Evolutionary conservation across 1,140 invertebrate species (phyloP).

Genomic region (Hesperophylax magnus): DNA sequence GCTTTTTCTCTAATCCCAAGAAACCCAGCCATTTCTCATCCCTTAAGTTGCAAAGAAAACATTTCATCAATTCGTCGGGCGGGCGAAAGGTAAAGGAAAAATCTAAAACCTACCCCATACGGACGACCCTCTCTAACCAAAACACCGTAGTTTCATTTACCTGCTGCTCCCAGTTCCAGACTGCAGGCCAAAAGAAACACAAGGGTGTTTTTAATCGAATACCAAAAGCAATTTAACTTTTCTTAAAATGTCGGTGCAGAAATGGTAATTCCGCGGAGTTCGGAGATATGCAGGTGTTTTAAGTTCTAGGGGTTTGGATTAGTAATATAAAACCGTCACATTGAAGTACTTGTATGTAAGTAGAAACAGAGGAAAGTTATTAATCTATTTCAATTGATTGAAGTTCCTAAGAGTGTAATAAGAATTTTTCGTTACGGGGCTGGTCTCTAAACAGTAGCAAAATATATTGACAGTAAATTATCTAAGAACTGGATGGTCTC

Average conservation of each 20-base stretch:
- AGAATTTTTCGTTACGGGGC: too few species aligned
- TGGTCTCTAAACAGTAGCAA: too few species aligned
- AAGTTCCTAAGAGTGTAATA: too few species aligned
- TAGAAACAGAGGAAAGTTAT: too few species aligned
- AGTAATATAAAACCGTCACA: too few species aligned
- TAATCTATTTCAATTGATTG: too few species aligned
- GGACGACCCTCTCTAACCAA: background rate
- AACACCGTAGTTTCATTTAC: slow-evolving; percentile 1
- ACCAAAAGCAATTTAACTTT: slow-evolving; percentile 14
- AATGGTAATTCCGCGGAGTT: too few species aligned
- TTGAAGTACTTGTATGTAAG: too few species aligned
- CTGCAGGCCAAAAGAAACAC: background rate
- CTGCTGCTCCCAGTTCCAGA: background rate
- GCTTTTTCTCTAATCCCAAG: slow-evolving; percentile 29
- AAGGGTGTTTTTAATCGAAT: slow-evolving; percentile 4
- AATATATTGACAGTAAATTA: too few species aligned
- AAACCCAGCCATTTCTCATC: slow-evolving; percentile 18
- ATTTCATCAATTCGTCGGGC: slow-evolving; percentile 10
- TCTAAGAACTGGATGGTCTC: too few species aligned
- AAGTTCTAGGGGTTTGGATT: too few species aligned
- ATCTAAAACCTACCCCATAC: background rate
- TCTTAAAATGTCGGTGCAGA: background rate
- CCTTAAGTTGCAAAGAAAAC: slow-evolving; percentile 23
- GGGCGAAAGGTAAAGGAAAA: background rate
- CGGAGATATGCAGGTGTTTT: too few species aligned